Conservation (phyloP, 1,140 invertebrate species). For the Chrysomallon squamiferum region DNA sequence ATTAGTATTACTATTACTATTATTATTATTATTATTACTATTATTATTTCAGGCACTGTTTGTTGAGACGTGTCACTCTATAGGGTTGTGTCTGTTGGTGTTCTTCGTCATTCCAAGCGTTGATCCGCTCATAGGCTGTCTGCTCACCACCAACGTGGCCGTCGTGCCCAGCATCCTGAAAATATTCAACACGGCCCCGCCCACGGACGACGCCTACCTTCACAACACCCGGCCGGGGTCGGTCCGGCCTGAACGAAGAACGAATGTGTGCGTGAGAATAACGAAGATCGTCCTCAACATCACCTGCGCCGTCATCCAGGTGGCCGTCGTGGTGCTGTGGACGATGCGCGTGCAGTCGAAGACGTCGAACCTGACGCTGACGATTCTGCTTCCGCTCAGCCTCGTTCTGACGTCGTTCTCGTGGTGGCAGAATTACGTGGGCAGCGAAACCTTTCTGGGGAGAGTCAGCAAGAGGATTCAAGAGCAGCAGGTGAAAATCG, state of each 20-base stretch:
- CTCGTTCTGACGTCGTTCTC: constrained; percentile 42
- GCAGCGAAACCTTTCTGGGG: constrained; percentile 13
- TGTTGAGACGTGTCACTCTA: constrained; percentile 84
- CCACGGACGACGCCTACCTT: not conserved
- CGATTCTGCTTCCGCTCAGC: constrained; percentile 22
- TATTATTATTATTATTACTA: too few species aligned
- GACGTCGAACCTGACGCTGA: not conserved
- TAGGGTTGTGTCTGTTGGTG: constrained; percentile 83
- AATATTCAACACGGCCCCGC: constrained; percentile 24
- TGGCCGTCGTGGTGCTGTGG: constrained; percentile 24
- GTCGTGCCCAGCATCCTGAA: constrained; percentile 33
- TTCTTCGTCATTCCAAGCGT: constrained; percentile 87
- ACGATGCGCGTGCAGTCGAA: constrained; percentile 12
- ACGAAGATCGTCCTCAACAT: constrained; percentile 26
- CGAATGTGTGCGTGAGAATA: not conserved
- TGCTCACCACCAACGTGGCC: constrained; percentile 79
- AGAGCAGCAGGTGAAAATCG: constrained; percentile 33
- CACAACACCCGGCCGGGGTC: not conserved
- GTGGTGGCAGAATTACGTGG: constrained; percentile 55
- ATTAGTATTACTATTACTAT: too few species aligned
- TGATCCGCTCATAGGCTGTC: constrained; percentile 89
- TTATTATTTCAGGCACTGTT: constrained; percentile 60
- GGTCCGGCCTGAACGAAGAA: not conserved
- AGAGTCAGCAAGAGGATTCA: constrained; percentile 14
- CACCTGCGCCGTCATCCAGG: constrained; percentile 18